phyloP scores from a whole-genome alignment of 2,888 invertebrate species.

The Tipula confusa region DNA sequence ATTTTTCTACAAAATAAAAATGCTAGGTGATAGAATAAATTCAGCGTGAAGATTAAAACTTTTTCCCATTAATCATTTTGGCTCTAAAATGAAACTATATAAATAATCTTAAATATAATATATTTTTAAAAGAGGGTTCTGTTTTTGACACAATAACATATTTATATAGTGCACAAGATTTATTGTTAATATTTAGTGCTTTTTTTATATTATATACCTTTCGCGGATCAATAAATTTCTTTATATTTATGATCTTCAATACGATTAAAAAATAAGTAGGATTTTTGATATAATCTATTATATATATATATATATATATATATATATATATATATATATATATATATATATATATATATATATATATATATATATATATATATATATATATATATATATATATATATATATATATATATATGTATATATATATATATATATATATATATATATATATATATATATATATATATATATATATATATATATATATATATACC shows the following conservation, averaged over 20 bases:
- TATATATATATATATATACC: no score
- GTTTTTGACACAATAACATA: not conserved
- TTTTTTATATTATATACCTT: not conserved
- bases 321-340: no score
- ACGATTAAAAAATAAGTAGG: not conserved
- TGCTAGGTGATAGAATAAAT: not conserved
- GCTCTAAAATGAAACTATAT: not conserved
- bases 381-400: not conserved
- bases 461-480: not conserved
- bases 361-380: no score
- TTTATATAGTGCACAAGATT: not conserved
- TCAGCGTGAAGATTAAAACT: not conserved
- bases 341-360: no score
- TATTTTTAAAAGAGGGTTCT: not conserved
- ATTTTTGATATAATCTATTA: not conserved
- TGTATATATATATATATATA: not conserved
- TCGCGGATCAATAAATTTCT: not conserved
- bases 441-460: not conserved
- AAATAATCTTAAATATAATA: not conserved
- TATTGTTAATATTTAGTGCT: not conserved
- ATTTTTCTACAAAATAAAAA: not conserved
- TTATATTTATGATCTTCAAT: not conserved
- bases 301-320: not conserved
- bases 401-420: not conserved
- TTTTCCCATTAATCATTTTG: not conserved